phyloP scores from a whole-genome alignment of 2,888 invertebrate species.

The Trichogramma dendrolimi region DNA sequence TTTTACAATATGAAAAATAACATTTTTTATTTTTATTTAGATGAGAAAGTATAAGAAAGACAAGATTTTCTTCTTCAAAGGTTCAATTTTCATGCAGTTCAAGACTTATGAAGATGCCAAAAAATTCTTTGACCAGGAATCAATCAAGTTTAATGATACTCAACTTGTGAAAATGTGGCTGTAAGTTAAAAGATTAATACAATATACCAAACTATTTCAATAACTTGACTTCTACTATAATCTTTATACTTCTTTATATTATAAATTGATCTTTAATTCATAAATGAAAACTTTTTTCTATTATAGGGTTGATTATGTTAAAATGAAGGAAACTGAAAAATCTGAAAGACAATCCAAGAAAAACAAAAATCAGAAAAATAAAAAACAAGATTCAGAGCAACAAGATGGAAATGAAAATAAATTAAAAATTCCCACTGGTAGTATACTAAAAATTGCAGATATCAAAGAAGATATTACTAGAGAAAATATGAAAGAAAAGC shows the following conservation, averaged over 20 bases:
- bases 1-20: background rate
- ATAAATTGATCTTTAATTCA: background rate
- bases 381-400: conserved; percentile 13
- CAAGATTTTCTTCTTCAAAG: conserved; percentile 74
- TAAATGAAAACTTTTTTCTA: background rate
- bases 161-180: conserved; percentile 69
- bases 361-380: conserved; percentile 44
- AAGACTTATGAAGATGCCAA: conserved; percentile 75
- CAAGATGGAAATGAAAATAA: conserved; percentile 16
- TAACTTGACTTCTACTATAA: background rate
- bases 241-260: background rate
- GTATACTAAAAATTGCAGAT: conserved; percentile 68
- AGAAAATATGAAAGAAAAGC: conserved; percentile 70
- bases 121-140: conserved; percentile 68
- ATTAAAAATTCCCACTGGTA: conserved; percentile 62
- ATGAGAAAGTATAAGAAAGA: conserved; percentile 59
- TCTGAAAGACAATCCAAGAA: conserved; percentile 58
- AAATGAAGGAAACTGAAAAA: conserved; percentile 66
- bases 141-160: conserved; percentile 64
- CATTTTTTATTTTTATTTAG: conserved; percentile 37
- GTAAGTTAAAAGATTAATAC: conserved; percentile 46
- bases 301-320: conserved; percentile 56
- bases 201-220: conserved; percentile 7
- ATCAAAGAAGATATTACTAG: conserved; percentile 61
- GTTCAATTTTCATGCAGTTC: conserved; percentile 88